These are phyloP conservation scores for Koerneria pararmatus DNA, from an alignment of 2,888 invertebrate genomes.

Conservation along the genomic window DNA sequence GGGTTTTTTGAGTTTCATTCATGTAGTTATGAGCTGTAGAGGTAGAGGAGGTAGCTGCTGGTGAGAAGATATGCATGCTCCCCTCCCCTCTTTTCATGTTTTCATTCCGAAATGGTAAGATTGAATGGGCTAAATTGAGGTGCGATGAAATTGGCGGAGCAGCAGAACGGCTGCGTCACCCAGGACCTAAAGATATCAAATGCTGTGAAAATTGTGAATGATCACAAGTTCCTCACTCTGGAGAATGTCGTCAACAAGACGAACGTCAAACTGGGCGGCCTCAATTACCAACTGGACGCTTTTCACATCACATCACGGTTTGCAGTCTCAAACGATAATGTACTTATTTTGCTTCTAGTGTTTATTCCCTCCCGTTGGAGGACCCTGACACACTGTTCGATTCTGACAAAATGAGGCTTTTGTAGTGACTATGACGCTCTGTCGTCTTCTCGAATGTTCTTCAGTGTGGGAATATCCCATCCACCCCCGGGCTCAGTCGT, in stretches of 20 bases:
- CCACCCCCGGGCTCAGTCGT: conserved; percentile 22
- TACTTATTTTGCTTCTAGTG: no score
- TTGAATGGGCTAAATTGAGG: no score
- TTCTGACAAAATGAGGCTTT: not conserved
- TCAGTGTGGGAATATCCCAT: conserved; percentile 12
- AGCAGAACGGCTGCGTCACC: conserved; percentile 33
- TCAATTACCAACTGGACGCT: conserved; percentile 35
- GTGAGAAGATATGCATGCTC: no score
- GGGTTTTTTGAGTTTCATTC: no score
- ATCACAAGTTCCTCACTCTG: conserved; percentile 31
- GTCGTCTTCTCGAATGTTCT: conserved; percentile 7
- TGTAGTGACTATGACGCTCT: not conserved
- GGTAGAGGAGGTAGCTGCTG: no score
- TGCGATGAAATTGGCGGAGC: conserved; percentile 37
- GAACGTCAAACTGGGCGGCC: conserved; percentile 48
- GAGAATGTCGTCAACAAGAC: conserved; percentile 48
- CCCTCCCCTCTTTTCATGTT: not conserved
- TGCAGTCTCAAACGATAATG: no score
- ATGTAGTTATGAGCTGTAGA: no score
- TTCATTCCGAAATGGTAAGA: conserved; percentile 18
- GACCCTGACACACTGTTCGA: conserved; percentile 16
- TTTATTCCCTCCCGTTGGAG: no score
- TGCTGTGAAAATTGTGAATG: conserved; percentile 23
- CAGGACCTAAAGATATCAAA: conserved; percentile 45
- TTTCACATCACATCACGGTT: no score